Percentiles rank a stretch among this genome's conserved stretches.
Evolutionary conservation across 2,113 vertebrate species (phyloP).

Genomic region (Caranx ignobilis): DNA sequence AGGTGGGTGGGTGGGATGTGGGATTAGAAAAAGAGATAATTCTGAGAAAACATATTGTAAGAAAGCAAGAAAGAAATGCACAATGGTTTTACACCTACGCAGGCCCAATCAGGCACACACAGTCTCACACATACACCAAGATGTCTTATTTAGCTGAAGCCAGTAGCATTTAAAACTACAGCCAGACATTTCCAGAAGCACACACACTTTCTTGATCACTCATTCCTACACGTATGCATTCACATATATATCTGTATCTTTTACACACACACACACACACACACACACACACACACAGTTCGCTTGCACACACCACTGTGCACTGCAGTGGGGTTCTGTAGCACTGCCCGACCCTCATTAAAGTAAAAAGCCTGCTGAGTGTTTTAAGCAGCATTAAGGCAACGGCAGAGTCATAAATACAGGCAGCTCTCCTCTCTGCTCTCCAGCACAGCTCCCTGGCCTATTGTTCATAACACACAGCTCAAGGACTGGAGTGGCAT

Average conservation of each 20-base stretch:
- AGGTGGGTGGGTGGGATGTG: constrained; percentile 47
- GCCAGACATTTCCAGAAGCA: constrained; percentile 56
- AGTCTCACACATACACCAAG: constrained; percentile 54
- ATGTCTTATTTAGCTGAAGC: constrained; percentile 53
- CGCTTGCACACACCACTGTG: constrained; percentile 16
- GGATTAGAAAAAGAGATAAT: constrained; percentile 74
- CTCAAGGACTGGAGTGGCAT: constrained; percentile 45
- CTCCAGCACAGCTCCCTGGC: constrained; percentile 55
- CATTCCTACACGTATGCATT: constrained; percentile 35
- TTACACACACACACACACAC: constrained; percentile 41
- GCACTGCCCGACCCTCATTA: constrained; percentile 69
- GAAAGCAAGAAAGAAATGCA: constrained; percentile 63
- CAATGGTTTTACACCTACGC: constrained; percentile 75
- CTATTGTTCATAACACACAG: constrained; percentile 57
- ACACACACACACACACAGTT: constrained; percentile 27
- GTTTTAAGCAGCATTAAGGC: constrained; percentile 77
- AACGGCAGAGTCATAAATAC: constrained; percentile 69
- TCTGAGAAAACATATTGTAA: constrained; percentile 78
- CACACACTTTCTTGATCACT: constrained; percentile 6
- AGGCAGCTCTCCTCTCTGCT: constrained; percentile 60
- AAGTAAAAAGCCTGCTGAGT: constrained; percentile 78
- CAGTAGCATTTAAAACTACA: constrained; percentile 59
- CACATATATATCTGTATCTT: constrained; percentile 11
- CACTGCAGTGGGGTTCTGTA: constrained; percentile 58
- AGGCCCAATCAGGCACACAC: constrained; percentile 56